Evolutionary conservation across 2,888 invertebrate genomes (phyloP).

Genomic region (Gastrophysa polygoni): DNA sequence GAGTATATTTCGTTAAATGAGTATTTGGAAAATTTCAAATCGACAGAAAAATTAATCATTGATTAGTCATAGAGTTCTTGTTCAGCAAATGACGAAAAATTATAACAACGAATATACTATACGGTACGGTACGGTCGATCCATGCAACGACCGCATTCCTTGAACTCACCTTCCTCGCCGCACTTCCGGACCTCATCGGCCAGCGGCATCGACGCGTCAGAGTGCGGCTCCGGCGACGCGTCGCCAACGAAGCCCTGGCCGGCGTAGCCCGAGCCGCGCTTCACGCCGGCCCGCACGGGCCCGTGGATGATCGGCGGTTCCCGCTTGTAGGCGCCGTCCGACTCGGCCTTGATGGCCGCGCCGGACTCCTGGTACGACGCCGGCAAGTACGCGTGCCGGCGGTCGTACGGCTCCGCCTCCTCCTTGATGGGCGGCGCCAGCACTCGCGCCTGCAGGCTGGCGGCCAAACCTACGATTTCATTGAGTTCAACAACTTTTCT

Average conservation of each 20-base stretch:
- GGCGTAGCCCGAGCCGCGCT: slow-evolving; percentile 57
- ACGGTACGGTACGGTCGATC: no score
- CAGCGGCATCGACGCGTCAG: slow-evolving; percentile 66
- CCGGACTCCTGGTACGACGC: slow-evolving; percentile 45
- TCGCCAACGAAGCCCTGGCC: slow-evolving; percentile 22
- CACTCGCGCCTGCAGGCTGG: slow-evolving; percentile 72
- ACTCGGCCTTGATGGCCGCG: slow-evolving; percentile 48
- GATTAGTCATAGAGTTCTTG: no score
- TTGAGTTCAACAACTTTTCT: no score
- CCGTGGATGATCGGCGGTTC: slow-evolving; percentile 62
- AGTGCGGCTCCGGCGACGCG: slow-evolving; percentile 69
- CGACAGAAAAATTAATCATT: no score
- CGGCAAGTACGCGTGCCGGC: slow-evolving; percentile 50
- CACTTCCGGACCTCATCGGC: slow-evolving; percentile 65
- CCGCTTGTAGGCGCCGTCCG: slow-evolving; percentile 56
- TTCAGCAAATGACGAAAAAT: background rate
- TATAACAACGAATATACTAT: background rate
- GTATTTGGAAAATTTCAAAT: no score
- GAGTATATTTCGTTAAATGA: no score
- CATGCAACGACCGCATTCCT: background rate
- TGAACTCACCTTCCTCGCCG: slow-evolving; percentile 59
- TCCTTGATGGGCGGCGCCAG: slow-evolving; percentile 59
- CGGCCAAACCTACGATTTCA: background rate
- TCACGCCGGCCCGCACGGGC: slow-evolving; percentile 50
- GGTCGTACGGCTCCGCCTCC: slow-evolving; percentile 50